phyloP scores from a whole-genome alignment of 2,113 vertebrate species.

The Cathartes aura region DNA sequence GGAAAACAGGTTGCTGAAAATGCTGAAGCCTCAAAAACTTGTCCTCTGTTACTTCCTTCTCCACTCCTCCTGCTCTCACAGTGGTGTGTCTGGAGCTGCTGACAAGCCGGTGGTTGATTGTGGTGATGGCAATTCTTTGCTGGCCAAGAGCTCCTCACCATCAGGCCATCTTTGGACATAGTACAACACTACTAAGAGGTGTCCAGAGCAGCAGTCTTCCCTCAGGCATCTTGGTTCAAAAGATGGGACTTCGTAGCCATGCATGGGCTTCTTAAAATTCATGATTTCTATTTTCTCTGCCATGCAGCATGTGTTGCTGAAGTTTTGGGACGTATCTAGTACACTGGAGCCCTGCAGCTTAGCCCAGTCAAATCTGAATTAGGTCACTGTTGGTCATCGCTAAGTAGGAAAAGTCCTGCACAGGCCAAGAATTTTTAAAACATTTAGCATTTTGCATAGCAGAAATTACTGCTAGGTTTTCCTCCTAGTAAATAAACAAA shows the following conservation, averaged over 20 bases:
- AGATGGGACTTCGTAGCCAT: not conserved
- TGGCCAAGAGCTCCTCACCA: not conserved
- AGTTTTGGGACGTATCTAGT: not conserved
- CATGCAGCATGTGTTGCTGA: not conserved
- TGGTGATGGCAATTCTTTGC: not conserved
- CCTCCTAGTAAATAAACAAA: constrained; percentile 54
- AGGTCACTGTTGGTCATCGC: not conserved
- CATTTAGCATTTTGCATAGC: constrained; percentile 31
- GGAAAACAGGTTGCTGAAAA: not conserved
- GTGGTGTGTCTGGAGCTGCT: not conserved
- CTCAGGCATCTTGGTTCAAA: not conserved
- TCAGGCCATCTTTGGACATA: not conserved
- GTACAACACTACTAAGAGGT: not conserved
- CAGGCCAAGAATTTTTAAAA: constrained; percentile 37
- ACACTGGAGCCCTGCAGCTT: not conserved
- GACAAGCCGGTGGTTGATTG: not conserved
- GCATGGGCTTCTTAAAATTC: not conserved
- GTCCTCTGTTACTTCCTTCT: not conserved
- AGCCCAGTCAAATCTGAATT: not conserved
- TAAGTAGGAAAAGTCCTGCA: constrained; percentile 36
- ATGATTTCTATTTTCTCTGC: not conserved
- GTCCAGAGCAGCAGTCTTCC: not conserved
- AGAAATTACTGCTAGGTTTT: constrained; percentile 38
- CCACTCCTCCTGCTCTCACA: not conserved
- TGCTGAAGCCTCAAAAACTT: not conserved